These are phyloP conservation scores for Sinhomidia bicolor DNA, from an alignment of 2,888 invertebrate species.

Conservation along the genomic window DNA sequence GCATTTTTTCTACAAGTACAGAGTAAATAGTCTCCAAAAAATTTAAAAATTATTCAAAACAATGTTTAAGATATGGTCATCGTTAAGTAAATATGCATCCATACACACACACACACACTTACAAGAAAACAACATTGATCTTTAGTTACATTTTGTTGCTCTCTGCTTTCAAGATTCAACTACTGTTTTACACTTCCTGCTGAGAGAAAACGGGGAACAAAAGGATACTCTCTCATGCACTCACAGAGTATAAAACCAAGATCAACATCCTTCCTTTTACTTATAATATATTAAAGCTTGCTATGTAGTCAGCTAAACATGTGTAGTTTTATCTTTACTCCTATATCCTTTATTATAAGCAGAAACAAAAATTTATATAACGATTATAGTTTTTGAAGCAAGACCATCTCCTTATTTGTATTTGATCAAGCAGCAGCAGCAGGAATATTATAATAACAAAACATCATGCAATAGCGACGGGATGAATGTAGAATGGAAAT, in stretches of 20 bases:
- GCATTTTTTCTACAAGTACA: not conserved
- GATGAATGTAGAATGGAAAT: conserved; percentile 46
- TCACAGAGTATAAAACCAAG: not conserved
- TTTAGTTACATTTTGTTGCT: conserved; percentile 18
- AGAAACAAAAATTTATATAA: too few relatives aligned
- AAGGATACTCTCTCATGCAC: conserved; percentile 1
- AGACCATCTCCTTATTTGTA: conserved; percentile 38
- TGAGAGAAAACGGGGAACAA: conserved; percentile 60
- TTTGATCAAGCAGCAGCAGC: conserved; percentile 21
- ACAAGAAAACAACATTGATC: not conserved
- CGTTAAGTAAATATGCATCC: not conserved
- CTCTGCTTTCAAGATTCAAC: conserved; percentile 59
- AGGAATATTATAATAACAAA: not conserved
- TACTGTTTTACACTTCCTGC: conserved; percentile 70
- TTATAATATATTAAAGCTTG: too few relatives aligned
- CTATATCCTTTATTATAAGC: too few relatives aligned
- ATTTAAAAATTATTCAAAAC: too few relatives aligned
- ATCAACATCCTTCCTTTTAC: not conserved
- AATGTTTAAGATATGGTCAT: conserved; percentile 6
- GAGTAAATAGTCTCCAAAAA: not conserved
- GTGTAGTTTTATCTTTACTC: too few relatives aligned
- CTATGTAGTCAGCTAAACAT: too few relatives aligned
- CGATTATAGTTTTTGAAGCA: not conserved
- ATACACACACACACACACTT: not conserved
- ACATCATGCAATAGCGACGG: conserved; percentile 25